These are phyloP conservation scores for Notocelia uddmanniana DNA, from an alignment of 2,888 invertebrate genomes.

Conservation along the genomic window DNA sequence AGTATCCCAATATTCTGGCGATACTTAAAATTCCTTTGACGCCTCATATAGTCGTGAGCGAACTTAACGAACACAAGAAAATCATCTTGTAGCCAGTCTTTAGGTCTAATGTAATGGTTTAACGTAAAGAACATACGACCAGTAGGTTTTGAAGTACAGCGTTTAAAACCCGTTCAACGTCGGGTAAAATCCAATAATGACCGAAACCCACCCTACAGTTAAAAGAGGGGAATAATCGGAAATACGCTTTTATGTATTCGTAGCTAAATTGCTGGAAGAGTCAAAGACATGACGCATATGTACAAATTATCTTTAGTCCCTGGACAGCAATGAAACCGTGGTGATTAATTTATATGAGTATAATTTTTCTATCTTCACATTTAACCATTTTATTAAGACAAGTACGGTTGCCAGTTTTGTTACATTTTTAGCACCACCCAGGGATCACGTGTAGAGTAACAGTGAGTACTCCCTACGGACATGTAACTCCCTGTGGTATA, in stretches of 20 bases:
- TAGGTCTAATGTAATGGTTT: not conserved
- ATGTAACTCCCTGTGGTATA: no score
- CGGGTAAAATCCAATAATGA: constrained; percentile 58
- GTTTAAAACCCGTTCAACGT: constrained; percentile 52
- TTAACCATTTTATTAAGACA: no score
- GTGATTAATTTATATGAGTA: no score
- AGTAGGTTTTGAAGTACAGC: not conserved
- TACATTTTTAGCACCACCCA: no score
- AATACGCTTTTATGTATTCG: constrained; percentile 56
- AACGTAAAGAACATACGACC: constrained; percentile 7
- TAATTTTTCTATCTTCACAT: no score
- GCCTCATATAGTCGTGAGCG: constrained; percentile 20
- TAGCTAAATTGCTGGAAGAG: constrained; percentile 25
- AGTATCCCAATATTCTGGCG: constrained; percentile 13
- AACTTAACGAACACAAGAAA: constrained; percentile 48
- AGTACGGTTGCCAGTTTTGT: no score
- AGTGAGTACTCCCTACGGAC: no score
- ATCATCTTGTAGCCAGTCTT: constrained; percentile 8
- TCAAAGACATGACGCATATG: not conserved
- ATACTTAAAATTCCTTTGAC: constrained; percentile 36
- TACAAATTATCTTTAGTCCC: not conserved
- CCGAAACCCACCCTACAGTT: constrained; percentile 48
- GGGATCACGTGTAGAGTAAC: no score
- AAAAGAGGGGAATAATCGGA: constrained; percentile 56
- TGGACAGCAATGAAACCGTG: no score